Base-by-base conservation (phyloP, 1,140 invertebrate genomes). In the Panagrolaimus sp. region DNA sequence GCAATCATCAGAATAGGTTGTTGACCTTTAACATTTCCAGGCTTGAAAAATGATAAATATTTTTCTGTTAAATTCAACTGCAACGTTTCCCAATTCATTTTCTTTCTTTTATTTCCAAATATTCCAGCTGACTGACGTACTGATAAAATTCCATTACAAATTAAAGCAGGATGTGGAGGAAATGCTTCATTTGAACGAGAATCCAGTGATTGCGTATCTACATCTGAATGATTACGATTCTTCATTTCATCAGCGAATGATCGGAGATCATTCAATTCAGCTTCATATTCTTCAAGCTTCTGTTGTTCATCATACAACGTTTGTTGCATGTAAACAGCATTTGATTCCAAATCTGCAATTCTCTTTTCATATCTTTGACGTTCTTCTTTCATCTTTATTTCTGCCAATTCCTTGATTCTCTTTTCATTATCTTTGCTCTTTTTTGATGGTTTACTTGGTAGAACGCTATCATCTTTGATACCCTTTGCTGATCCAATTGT, bases 401-500 rank as follows among this genome's bases (percentile, higher is more conserved):
- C 63, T 11, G 63, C 72, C 2, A 67, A 23, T 11, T 57, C 51
- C 1, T 27, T 20, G n/a, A 57, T 57, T 11, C 70, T 13, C 46
- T 70, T 76, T n/a, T 64, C 46, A 14, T 74, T 64, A n/a, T 71
- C 76, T 45, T 70, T 77, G 43, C 31, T 42, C 16, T 45, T 72
- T 20, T 72, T 72, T 5, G 47, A 9, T 8, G 23, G 14, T 38
- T 71, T 69, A 14, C 20, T 23, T 16, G 63, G 9, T 46, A 72
- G 14, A 20, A 20, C n/a, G 20, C 13, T 67, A 42, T 75, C 70
- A 45, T 73, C 62, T 20, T 69, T 72, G 45, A 78, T 74, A 11
- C 74, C 70, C 27, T 75, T 77, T 5, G 63, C 63, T 27, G 57
- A 27, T 2, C 65, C 72, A 11, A 75, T 44, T 45, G 38, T 46